Evolutionary conservation across 2,797 vertebrate genomes (phyloP).

Genomic region (Poeciliopsis paucimaculata): DNA sequence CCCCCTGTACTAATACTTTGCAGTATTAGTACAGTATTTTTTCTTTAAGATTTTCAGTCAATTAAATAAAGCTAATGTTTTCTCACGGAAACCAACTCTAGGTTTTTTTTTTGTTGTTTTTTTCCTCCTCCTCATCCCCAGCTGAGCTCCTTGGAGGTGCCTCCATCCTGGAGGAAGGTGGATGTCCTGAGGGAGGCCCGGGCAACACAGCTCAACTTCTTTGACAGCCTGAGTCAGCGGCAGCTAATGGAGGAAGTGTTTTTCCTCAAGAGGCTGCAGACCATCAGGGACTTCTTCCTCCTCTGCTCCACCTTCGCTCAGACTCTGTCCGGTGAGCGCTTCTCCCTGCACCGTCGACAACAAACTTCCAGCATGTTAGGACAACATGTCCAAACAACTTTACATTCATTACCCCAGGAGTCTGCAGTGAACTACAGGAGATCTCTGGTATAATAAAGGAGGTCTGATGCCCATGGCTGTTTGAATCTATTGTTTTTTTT

Average conservation of each 20-base stretch:
- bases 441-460: background rate
- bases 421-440: background rate
- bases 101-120: background rate
- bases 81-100: too few species aligned
- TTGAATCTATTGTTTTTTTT: too few species aligned
- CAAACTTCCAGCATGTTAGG: background rate
- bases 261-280: slow-evolving; percentile 96
- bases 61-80: background rate
- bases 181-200: slow-evolving; percentile 94
- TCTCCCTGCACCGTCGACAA: background rate
- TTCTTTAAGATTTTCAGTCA: background rate
- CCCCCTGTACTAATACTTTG: too few species aligned
- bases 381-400: background rate
- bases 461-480: background rate
- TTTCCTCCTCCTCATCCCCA: slow-evolving; percentile 37
- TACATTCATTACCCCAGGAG: background rate
- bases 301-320: slow-evolving; percentile 94
- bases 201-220: slow-evolving; percentile 90
- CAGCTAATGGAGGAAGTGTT: slow-evolving; percentile 95
- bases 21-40: background rate
- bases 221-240: slow-evolving; percentile 87
- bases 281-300: slow-evolving; percentile 94
- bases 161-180: slow-evolving; percentile 92
- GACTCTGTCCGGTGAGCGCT: slow-evolving; percentile 89
- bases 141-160: slow-evolving; percentile 95